phyloP scores from a whole-genome alignment of 2,113 vertebrate species.

The Thunnus maccoyii region DNA sequence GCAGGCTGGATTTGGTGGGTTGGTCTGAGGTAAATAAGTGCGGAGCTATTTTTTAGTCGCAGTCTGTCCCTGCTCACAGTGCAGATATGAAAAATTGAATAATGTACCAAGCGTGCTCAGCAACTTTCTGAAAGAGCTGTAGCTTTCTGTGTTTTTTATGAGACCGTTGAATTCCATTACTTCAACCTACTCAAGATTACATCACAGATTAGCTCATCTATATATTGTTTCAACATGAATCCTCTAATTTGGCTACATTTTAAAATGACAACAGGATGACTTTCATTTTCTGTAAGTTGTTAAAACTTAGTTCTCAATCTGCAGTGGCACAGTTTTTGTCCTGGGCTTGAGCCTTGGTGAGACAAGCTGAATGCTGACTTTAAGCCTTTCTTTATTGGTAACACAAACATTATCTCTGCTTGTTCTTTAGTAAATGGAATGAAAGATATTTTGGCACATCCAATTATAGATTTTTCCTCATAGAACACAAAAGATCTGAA shows the following conservation, averaged over 20 bases:
- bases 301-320: background rate
- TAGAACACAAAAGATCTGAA: conserved; percentile 8
- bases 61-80: too few relatives aligned
- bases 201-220: too few relatives aligned
- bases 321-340: background rate
- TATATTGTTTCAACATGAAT: background rate
- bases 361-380: background rate
- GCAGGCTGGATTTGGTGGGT: too few relatives aligned
- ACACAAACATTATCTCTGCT: background rate
- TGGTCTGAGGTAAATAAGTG: too few relatives aligned
- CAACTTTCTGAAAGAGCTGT: too few relatives aligned
- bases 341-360: conserved; percentile 5
- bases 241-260: background rate
- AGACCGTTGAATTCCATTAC: too few relatives aligned
- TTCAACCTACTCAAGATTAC: too few relatives aligned
- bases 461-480: conserved; percentile 15
- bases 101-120: too few relatives aligned
- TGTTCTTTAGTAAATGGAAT: background rate
- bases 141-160: too few relatives aligned
- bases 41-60: too few relatives aligned
- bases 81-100: too few relatives aligned
- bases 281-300: background rate
- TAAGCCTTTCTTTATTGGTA: background rate
- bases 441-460: background rate
- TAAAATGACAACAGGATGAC: background rate